phyloP scores from a whole-genome alignment of 1,140 invertebrate genomes.

The Apis dorsata region DNA sequence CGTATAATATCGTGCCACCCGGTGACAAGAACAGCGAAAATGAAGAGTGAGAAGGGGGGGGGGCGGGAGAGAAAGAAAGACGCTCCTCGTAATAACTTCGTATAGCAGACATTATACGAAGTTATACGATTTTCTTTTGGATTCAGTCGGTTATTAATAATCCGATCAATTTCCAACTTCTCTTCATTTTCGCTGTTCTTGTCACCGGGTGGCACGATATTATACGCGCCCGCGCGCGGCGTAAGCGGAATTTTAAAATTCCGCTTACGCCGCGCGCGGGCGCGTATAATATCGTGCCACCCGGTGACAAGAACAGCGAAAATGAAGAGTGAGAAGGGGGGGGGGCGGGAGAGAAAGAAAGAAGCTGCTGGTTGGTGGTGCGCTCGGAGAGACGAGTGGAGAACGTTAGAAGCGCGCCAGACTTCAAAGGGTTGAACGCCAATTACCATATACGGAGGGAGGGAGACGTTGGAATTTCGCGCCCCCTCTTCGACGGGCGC shows the following conservation, averaged over 20 bases:
- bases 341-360: background rate
- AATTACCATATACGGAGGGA: constrained; percentile 30
- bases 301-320: constrained; percentile 17
- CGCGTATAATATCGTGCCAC: constrained; percentile 15
- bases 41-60: background rate
- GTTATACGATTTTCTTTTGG: too few species aligned
- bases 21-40: constrained; percentile 9
- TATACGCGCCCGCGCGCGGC: too few species aligned
- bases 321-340: background rate
- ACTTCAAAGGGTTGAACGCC: constrained; percentile 58
- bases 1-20: constrained; percentile 20
- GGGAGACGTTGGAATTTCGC: constrained; percentile 17
- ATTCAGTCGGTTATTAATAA: too few species aligned
- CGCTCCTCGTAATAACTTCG: too few species aligned
- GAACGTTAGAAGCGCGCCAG: constrained; percentile 38
- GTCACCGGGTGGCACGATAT: constrained; percentile 11
- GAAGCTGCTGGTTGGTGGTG: background rate
- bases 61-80: background rate
- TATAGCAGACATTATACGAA: too few species aligned
- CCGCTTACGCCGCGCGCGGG: constrained; percentile 16
- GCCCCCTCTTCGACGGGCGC: constrained; percentile 23
- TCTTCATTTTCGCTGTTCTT: too few species aligned
- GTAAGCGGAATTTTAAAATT: constrained; percentile 58
- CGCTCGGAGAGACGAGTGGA: constrained; percentile 23
- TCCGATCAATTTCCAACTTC: too few species aligned